Conservation (phyloP, 2,888 invertebrate species). For the Oscheius sp. region DNA sequence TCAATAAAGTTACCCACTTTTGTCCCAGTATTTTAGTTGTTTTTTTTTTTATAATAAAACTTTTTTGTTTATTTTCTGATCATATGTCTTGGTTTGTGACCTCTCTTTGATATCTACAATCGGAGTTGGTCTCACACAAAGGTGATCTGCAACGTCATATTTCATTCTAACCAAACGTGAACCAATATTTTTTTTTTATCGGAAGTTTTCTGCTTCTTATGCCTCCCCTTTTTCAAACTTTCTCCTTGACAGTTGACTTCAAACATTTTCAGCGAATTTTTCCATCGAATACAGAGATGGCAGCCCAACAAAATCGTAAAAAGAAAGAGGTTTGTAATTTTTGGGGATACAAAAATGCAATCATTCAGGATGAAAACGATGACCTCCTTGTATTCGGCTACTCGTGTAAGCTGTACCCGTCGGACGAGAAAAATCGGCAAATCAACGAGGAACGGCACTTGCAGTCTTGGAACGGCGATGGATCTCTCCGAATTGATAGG, state of each 20-base stretch:
- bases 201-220: no score
- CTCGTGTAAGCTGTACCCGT: conserved; percentile 54
- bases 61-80: neutral
- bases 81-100: no score
- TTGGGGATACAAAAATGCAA: neutral
- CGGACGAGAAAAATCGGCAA: conserved; percentile 46
- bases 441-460: conserved; percentile 62
- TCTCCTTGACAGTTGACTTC: no score
- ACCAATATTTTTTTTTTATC: no score
- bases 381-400: conserved; percentile 62
- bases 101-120: no score
- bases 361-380: conserved; percentile 19
- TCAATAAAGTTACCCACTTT: neutral
- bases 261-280: neutral
- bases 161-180: no score
- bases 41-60: neutral
- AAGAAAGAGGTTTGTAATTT: conserved; percentile 20
- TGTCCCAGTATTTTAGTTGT: neutral
- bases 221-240: no score
- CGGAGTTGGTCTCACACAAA: no score
- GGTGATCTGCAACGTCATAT: no score
- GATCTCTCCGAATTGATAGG: conserved; percentile 51
- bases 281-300: neutral
- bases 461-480: conserved; percentile 64
- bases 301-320: conserved; percentile 12